phyloP scores from a whole-genome alignment of 2,113 vertebrate genomes.

The Nesogale talazaci region DNA sequence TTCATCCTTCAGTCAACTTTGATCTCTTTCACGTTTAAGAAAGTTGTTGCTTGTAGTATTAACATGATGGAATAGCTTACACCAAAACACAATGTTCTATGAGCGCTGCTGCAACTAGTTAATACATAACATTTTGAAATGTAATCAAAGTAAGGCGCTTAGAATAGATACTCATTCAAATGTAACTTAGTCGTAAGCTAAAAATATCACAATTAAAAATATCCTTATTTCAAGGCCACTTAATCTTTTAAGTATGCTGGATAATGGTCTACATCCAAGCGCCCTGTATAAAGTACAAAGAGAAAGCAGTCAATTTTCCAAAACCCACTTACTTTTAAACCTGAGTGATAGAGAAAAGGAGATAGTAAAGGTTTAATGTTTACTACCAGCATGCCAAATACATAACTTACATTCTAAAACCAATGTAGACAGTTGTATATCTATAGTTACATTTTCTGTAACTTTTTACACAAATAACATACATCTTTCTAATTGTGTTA shows the following conservation, averaged over 20 bases:
- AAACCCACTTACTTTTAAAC: conserved; percentile 42
- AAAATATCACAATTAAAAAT: conserved; percentile 77
- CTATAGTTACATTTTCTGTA: neutral
- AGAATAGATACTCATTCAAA: conserved; percentile 69
- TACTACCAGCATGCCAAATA: conserved; percentile 34
- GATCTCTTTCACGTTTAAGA: neutral
- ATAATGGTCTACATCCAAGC: conserved; percentile 59
- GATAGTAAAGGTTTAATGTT: neutral
- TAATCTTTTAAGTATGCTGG: conserved; percentile 61
- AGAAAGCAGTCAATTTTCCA: conserved; percentile 1
- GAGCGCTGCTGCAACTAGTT: neutral
- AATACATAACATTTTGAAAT: conserved; percentile 48
- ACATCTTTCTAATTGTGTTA: too few relatives aligned
- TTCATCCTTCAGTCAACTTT: neutral
- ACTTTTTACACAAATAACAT: too few relatives aligned
- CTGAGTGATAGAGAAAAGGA: neutral
- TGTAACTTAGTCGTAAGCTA: conserved; percentile 42
- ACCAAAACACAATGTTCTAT: conserved; percentile 16
- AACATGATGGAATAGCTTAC: neutral
- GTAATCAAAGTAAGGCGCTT: conserved; percentile 57
- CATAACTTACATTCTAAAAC: neutral
- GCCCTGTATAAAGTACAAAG: conserved; percentile 54
- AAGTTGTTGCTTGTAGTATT: neutral
- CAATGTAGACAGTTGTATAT: neutral
- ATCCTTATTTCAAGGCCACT: conserved; percentile 59